Conservation (phyloP, 2,888 invertebrate genomes). For the Balanococcus diminutus region DNA sequence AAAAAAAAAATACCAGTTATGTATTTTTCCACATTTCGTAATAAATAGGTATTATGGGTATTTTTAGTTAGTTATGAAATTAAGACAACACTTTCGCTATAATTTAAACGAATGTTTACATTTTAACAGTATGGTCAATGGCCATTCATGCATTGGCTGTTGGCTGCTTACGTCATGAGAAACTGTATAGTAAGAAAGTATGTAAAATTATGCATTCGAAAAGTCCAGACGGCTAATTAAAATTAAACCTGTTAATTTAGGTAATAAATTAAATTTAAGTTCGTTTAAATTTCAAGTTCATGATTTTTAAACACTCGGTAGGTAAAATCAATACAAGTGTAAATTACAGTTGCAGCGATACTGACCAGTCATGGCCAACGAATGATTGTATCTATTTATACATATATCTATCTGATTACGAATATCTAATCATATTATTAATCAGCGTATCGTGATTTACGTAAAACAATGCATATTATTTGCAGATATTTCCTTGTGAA, state of each 20-base stretch:
- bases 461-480: background rate
- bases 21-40: constrained; percentile 17
- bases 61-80: constrained; percentile 12
- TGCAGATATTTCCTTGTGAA: background rate
- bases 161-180: background rate
- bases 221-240: background rate
- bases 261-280: background rate
- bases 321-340: background rate
- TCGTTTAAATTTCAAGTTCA: background rate
- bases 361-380: background rate
- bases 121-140: constrained; percentile 17
- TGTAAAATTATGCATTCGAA: background rate
- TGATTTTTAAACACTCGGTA: background rate
- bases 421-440: background rate
- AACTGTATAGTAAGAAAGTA: background rate
- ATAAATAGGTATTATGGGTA: background rate
- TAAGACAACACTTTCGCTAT: background rate
- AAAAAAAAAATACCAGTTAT: background rate
- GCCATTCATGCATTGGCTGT: background rate
- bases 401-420: background rate
- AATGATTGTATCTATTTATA: background rate
- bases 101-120: constrained; percentile 19
- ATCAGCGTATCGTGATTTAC: background rate
- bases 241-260: background rate
- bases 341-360: background rate